phyloP scores from a whole-genome alignment of 2,113 vertebrate species.

The rat (Rattus norvegicus) region DNA sequence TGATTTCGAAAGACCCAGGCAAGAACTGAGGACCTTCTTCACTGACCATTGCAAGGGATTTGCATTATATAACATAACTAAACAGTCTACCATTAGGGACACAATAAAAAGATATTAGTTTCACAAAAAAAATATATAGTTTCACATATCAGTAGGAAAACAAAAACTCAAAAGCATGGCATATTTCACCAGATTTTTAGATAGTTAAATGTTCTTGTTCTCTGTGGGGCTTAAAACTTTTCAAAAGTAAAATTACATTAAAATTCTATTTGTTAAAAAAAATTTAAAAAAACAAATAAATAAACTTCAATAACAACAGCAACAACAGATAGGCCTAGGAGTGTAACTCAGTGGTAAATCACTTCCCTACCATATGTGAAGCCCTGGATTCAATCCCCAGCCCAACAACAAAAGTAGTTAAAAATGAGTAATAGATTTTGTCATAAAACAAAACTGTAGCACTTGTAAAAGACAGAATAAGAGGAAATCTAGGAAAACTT shows the following conservation, averaged over 20 bases:
- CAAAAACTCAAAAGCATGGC: neutral
- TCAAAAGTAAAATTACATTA: neutral
- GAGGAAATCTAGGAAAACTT: neutral
- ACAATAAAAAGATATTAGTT: neutral
- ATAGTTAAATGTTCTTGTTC: neutral
- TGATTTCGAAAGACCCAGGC: neutral
- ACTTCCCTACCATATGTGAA: neutral
- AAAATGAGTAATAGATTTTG: neutral
- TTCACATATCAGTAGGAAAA: slow-evolving; percentile 12
- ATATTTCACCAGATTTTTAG: neutral
- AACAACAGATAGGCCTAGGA: neutral
- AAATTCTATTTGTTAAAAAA: neutral
- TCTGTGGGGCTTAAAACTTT: slow-evolving; percentile 3
- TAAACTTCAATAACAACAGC: no score
- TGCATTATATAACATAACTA: neutral
- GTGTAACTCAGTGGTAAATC: neutral
- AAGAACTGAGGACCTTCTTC: neutral
- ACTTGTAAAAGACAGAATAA: neutral
- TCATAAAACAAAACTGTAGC: neutral
- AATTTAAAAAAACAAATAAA: neutral
- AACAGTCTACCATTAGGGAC: neutral
- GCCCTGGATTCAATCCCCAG: neutral
- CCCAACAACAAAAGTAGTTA: neutral
- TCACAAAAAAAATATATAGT: neutral
- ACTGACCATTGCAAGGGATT: neutral